Evolutionary conservation across 2,797 vertebrate species (phyloP).

Genomic region (Chaetodon trifasciatus): DNA sequence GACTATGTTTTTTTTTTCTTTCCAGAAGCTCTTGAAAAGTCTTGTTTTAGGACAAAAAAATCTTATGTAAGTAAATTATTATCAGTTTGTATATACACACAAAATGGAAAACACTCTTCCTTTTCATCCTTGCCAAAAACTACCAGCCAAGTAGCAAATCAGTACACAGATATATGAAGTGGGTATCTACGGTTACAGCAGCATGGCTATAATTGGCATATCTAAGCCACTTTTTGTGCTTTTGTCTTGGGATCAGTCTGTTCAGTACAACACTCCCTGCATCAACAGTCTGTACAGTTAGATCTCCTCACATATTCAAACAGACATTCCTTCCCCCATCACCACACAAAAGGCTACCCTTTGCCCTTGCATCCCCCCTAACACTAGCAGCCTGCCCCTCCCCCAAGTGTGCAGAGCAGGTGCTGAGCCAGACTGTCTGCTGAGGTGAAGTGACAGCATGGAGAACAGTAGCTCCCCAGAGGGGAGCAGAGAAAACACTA

Average conservation of each 20-base stretch:
- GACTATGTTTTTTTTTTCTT: too few species aligned
- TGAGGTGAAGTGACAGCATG: constrained; percentile 61
- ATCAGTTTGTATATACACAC: too few species aligned
- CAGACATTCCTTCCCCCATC: constrained; percentile 49
- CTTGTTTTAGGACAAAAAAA: not conserved
- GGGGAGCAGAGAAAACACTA: constrained; percentile 30
- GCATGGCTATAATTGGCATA: constrained; percentile 56
- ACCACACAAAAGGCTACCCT: too few species aligned
- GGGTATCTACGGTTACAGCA: constrained; percentile 4
- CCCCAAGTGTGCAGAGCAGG: constrained; percentile 71
- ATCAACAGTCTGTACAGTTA: constrained; percentile 49
- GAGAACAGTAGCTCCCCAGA: constrained; percentile 55
- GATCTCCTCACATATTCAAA: constrained; percentile 19
- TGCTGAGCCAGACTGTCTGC: constrained; percentile 70
- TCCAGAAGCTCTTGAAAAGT: too few species aligned
- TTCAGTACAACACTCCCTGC: constrained; percentile 26
- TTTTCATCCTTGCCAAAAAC: not conserved
- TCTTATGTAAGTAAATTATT: too few species aligned
- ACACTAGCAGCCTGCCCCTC: constrained; percentile 8
- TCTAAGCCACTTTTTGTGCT: constrained; percentile 61
- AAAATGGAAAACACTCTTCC: not conserved
- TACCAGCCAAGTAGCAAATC: not conserved
- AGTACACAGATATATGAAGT: not conserved
- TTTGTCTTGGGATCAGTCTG: constrained; percentile 36
- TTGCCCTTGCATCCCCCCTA: not conserved